Evolutionary conservation across 2,797 vertebrate species (phyloP).

Genomic region (Betta splendens): DNA sequence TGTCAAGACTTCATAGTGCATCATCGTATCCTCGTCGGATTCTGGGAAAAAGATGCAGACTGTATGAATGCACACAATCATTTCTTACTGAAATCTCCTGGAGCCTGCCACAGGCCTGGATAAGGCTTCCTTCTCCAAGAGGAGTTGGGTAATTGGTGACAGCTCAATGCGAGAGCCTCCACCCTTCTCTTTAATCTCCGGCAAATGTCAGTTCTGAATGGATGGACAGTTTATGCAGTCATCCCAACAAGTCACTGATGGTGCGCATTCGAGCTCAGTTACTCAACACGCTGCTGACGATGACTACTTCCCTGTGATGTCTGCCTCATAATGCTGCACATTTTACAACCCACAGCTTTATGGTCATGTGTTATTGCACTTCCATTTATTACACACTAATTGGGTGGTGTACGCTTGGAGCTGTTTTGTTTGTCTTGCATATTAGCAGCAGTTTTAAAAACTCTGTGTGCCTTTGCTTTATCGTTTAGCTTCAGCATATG

Average conservation of each 20-base stretch:
- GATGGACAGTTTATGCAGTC: conserved; percentile 10
- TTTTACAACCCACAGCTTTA: conserved; percentile 61
- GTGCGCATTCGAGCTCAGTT: conserved; percentile 18
- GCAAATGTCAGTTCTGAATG: not conserved
- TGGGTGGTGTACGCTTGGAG: conserved; percentile 52
- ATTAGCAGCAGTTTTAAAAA: conserved; percentile 52
- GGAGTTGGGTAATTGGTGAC: not conserved
- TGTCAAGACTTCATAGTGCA: not conserved
- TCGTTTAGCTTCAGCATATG: conserved; percentile 15
- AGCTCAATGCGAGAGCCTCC: not conserved
- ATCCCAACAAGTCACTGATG: conserved; percentile 9
- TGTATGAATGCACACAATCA: not conserved
- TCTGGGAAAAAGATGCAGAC: conserved; percentile 1
- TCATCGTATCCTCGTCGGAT: not conserved
- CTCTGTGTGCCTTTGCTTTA: conserved; percentile 13
- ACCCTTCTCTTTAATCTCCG: not conserved
- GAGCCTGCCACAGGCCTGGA: not conserved
- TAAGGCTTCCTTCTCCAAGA: not conserved
- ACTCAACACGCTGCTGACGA: conserved; percentile 4
- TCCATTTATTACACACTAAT: conserved; percentile 64
- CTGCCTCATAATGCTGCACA: conserved; percentile 17
- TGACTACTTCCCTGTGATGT: conserved; percentile 21
- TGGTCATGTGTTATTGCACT: conserved; percentile 59
- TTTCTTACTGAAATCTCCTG: not conserved
- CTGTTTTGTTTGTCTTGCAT: conserved; percentile 56